Evolutionary conservation across 2,797 vertebrate genomes (phyloP).

Genomic region (Tamandua tetradactyla): DNA sequence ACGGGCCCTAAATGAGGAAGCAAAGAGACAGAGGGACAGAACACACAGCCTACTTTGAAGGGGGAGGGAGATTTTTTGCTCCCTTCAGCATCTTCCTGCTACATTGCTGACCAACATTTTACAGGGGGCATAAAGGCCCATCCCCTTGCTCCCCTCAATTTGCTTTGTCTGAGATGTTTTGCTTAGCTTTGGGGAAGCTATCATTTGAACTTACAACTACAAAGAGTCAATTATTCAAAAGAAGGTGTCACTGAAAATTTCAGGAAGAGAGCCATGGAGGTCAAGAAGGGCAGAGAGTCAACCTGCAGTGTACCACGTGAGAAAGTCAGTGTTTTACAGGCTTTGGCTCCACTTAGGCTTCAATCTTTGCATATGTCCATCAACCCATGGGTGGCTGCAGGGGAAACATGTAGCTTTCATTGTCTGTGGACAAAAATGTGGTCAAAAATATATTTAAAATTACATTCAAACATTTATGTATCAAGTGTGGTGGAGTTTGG

Average conservation of each 20-base stretch:
- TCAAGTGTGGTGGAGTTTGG: not conserved
- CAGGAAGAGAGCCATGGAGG: not conserved
- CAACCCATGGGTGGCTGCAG: not conserved
- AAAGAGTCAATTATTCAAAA: not conserved
- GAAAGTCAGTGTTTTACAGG: not conserved
- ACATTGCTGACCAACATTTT: not conserved
- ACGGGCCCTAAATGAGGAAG: not conserved
- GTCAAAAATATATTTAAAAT: not conserved
- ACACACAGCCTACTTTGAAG: not conserved
- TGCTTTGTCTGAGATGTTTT: not conserved
- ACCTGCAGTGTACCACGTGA: not conserved
- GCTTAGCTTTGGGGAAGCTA: not conserved
- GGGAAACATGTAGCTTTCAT: not conserved
- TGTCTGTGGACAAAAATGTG: not conserved
- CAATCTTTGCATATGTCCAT: not conserved
- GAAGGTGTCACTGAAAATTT: not conserved
- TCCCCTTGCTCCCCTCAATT: not conserved
- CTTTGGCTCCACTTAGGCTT: not conserved
- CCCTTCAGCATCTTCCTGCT: not conserved
- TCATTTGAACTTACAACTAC: too few species aligned
- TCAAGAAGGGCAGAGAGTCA: not conserved
- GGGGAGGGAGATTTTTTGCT: not conserved
- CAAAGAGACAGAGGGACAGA: not conserved
- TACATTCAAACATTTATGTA: not conserved
- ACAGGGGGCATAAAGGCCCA: not conserved